phyloP scores from a whole-genome alignment of 2,888 invertebrate species.

The Anaspis maculata region DNA sequence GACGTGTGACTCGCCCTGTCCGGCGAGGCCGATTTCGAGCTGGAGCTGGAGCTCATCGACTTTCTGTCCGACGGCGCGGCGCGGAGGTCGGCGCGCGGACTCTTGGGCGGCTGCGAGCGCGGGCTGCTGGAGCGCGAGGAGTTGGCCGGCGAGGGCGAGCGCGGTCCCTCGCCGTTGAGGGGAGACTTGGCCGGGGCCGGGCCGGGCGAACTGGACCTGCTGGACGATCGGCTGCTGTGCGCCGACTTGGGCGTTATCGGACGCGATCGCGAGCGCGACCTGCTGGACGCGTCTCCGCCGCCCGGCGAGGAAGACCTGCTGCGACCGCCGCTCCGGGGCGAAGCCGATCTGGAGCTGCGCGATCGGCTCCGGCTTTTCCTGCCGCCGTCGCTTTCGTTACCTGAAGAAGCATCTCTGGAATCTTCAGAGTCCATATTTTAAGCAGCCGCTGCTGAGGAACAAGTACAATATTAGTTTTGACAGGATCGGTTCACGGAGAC shows the following conservation, averaged over 20 bases:
- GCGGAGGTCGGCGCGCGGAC: too few species aligned
- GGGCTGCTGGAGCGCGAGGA: slow-evolving; percentile 21
- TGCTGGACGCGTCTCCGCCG: slow-evolving; percentile 6
- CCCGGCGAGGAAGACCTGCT: slow-evolving; percentile 14
- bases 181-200: slow-evolving; percentile 13
- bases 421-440: slow-evolving; percentile 60
- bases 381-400: slow-evolving; percentile 33
- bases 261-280: slow-evolving; percentile 3
- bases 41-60: slow-evolving; percentile 17
- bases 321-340: slow-evolving; percentile 22
- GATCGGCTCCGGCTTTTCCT: slow-evolving; percentile 23
- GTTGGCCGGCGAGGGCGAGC: slow-evolving; percentile 23
- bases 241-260: slow-evolving; percentile 6
- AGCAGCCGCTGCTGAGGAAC: too few species aligned
- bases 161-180: slow-evolving; percentile 9
- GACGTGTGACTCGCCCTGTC: slow-evolving; percentile 14
- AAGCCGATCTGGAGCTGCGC: slow-evolving; percentile 14
- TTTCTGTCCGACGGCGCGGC: too few species aligned
- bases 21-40: slow-evolving; percentile 21
- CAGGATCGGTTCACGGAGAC: too few species aligned
- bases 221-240: slow-evolving; percentile 7
- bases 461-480: too few species aligned
- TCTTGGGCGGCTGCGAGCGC: slow-evolving; percentile 4
- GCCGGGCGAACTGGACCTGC: slow-evolving; percentile 5
- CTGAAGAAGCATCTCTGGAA: slow-evolving; percentile 46